phyloP scores from a whole-genome alignment of 2,113 vertebrate species.

The Spilogale gracilis region DNA sequence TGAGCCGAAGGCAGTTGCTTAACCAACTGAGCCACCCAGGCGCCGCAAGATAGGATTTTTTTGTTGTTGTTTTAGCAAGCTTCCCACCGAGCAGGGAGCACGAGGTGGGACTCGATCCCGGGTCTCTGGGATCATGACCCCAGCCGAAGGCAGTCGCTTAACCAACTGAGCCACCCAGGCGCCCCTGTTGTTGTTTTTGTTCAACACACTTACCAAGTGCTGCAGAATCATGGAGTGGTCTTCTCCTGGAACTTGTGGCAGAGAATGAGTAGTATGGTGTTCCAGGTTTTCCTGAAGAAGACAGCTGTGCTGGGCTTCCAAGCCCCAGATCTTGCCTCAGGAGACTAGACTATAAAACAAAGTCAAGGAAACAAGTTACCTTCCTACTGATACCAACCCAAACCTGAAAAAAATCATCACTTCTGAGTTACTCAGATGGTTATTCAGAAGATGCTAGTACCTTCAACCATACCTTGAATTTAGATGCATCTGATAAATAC shows the following conservation, averaged over 20 bases:
- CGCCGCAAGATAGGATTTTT: too few relatives aligned
- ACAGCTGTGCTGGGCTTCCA: constrained; percentile 92
- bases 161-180: too few relatives aligned
- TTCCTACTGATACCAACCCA: not conserved
- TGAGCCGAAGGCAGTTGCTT: too few relatives aligned
- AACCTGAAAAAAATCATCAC: not conserved
- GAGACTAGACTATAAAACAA: constrained; percentile 90
- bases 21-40: too few relatives aligned
- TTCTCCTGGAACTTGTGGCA: constrained; percentile 93
- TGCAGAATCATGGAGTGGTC: constrained; percentile 93
- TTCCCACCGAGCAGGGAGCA: too few relatives aligned
- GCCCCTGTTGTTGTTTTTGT: not conserved
- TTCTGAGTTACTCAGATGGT: constrained; percentile 20
- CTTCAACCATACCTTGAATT: constrained; percentile 10
- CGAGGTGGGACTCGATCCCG: too few relatives aligned
- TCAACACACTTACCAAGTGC: constrained; percentile 90
- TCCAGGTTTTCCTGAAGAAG: constrained; percentile 93
- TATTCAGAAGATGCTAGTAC: not conserved
- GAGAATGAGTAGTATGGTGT: constrained; percentile 94
- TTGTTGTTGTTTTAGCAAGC: too few relatives aligned
- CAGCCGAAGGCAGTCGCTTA: too few relatives aligned
- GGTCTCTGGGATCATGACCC: too few relatives aligned
- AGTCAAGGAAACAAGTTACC: constrained; percentile 64
- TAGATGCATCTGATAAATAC: not conserved
- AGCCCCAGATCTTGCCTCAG: constrained; percentile 92